Evolutionary conservation across 2,888 invertebrate genomes (phyloP).

Genomic region (Drosophila greeni): DNA sequence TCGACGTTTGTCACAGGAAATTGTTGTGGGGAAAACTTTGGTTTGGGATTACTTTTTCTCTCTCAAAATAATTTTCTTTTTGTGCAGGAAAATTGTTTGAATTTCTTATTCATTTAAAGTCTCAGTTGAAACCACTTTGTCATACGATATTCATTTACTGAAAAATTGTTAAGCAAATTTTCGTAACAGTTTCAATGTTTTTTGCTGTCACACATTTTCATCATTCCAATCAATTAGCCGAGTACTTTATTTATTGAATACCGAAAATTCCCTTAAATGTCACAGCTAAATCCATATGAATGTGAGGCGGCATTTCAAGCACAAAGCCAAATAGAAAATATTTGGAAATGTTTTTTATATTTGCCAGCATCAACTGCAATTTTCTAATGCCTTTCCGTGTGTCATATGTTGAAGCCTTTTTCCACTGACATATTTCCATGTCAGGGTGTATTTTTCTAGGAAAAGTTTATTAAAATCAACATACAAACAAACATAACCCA

Average conservation of each 20-base stretch:
- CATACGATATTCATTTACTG: not conserved
- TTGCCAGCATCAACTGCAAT: constrained; percentile 26
- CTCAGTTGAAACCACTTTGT: not conserved
- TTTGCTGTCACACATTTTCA: not conserved
- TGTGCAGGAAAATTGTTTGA: not conserved
- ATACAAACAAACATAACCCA: constrained; percentile 37
- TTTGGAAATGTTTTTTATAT: constrained; percentile 10
- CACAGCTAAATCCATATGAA: constrained; percentile 51
- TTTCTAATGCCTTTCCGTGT: constrained; percentile 47
- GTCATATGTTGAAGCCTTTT: constrained; percentile 20
- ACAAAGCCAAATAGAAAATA: constrained; percentile 26
- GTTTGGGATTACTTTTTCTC: constrained; percentile 20
- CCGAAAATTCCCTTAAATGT: constrained; percentile 13
- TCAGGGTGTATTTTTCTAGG: constrained; percentile 22
- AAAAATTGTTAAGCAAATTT: not conserved
- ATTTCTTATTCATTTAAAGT: constrained; percentile 2
- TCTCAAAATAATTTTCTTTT: constrained; percentile 9
- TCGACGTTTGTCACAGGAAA: constrained; percentile 23
- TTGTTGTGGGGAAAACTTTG: constrained; percentile 18
- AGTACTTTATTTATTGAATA: constrained; percentile 32
- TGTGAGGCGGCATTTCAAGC: constrained; percentile 32
- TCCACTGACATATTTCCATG: constrained; percentile 42
- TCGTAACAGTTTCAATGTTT: not conserved
- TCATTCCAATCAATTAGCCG: constrained; percentile 19
- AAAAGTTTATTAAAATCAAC: constrained; percentile 48